Evolutionary conservation across 1,140 invertebrate genomes (phyloP).

Genomic region (Conopomorpha cramerella): DNA sequence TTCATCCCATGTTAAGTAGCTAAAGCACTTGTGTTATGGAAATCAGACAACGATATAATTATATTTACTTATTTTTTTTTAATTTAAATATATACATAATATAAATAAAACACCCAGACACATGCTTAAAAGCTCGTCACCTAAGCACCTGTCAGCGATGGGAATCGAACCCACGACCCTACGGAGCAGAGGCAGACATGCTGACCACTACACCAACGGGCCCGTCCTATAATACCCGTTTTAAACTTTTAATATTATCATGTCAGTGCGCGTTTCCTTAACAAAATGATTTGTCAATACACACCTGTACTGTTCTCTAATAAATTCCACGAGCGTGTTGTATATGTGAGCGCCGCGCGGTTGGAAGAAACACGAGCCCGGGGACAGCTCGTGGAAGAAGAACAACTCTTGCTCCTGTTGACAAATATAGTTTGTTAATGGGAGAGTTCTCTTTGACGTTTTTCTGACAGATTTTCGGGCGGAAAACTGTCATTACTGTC

Average conservation of each 20-base stretch:
- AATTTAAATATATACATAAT: background rate
- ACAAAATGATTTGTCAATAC: too few species aligned
- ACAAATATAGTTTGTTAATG: slow-evolving; percentile 7
- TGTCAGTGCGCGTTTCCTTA: background rate
- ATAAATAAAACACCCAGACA: background rate
- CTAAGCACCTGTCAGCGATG: background rate
- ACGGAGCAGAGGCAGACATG: background rate
- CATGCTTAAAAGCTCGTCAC: background rate
- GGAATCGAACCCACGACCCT: background rate
- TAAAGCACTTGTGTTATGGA: too few species aligned
- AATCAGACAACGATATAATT: too few species aligned
- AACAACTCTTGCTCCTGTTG: slow-evolving; percentile 94
- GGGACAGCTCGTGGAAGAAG: slow-evolving; percentile 98
- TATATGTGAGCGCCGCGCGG: slow-evolving; percentile 97
- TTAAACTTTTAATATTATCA: background rate
- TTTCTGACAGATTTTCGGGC: too few species aligned
- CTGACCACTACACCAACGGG: background rate
- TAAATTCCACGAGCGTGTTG: slow-evolving; percentile 89
- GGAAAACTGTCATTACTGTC: too few species aligned
- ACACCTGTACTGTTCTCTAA: slow-evolving; percentile 83
- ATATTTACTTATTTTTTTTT: background rate
- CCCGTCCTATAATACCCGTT: background rate
- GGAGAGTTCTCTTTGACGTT: too few species aligned
- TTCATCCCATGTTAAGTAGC: too few species aligned
- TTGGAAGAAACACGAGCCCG: slow-evolving; percentile 98